These are phyloP conservation scores for Mus spicilegus DNA, from an alignment of 2,113 vertebrate species.

Conservation along the genomic window DNA sequence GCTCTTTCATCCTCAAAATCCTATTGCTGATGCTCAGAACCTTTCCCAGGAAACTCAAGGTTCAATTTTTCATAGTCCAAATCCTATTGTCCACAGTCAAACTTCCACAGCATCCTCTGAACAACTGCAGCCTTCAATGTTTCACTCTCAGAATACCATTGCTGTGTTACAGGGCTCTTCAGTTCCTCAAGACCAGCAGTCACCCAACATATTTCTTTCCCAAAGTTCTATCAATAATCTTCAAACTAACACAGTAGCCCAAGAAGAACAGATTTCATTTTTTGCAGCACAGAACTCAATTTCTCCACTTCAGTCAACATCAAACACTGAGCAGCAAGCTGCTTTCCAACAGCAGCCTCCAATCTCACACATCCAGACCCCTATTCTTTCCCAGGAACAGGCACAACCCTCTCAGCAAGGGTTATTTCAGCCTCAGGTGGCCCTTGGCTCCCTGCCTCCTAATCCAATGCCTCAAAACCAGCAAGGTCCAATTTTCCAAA, in stretches of 20 bases:
- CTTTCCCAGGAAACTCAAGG: constrained; percentile 88
- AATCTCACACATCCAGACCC: constrained; percentile 90
- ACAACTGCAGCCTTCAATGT: constrained; percentile 94
- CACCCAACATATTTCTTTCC: constrained; percentile 92
- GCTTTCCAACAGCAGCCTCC: constrained; percentile 91
- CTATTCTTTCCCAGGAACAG: constrained; percentile 92
- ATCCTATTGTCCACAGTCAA: constrained; percentile 90
- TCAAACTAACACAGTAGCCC: constrained; percentile 89
- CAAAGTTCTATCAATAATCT: constrained; percentile 89
- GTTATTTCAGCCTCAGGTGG: constrained; percentile 88
- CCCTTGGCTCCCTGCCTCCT: constrained; percentile 85
- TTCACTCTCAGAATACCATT: constrained; percentile 92
- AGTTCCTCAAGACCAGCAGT: constrained; percentile 92
- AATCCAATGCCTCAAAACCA: constrained; percentile 87
- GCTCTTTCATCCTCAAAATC: constrained; percentile 93
- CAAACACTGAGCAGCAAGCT: constrained; percentile 93
- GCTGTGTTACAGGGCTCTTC: constrained; percentile 91
- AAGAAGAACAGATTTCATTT: constrained; percentile 94
- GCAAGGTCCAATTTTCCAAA: constrained; percentile 92
- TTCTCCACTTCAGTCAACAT: constrained; percentile 91
- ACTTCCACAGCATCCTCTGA: constrained; percentile 91
- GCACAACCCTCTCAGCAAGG: constrained; percentile 86
- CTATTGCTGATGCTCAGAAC: constrained; percentile 91
- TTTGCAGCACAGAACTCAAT: constrained; percentile 89
- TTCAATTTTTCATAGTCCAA: constrained; percentile 89